Evolutionary conservation across 2,113 vertebrate genomes (phyloP).

Genomic region (Lagopus muta): DNA sequence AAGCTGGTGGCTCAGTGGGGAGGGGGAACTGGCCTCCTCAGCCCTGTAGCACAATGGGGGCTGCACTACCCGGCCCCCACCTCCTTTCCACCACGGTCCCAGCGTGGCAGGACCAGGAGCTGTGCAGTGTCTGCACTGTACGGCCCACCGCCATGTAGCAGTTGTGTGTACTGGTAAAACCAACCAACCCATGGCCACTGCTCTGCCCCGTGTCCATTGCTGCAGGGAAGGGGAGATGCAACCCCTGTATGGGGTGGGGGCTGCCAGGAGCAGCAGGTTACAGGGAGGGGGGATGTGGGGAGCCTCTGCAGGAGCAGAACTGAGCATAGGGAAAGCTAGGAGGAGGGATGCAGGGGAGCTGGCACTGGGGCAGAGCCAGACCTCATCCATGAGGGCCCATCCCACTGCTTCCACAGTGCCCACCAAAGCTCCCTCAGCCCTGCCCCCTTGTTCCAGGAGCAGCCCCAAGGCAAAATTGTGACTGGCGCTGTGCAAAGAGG

Average conservation of each 20-base stretch:
- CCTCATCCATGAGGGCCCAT: not conserved
- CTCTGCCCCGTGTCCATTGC: not conserved
- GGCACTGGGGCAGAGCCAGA: not conserved
- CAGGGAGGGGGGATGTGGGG: not conserved
- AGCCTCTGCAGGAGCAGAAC: not conserved
- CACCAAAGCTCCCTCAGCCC: not conserved
- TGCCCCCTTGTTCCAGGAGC: not conserved
- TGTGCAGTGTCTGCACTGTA: not conserved
- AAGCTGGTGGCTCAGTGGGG: not conserved
- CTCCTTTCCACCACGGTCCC: not conserved
- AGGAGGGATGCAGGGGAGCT: not conserved
- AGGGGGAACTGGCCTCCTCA: not conserved
- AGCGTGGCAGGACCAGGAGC: not conserved
- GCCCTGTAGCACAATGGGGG: not conserved
- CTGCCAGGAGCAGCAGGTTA: not conserved
- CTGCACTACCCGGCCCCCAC: not conserved
- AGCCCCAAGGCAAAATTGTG: not conserved
- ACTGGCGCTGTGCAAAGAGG: conserved; percentile 1
- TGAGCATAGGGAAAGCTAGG: not conserved
- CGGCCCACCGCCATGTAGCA: not conserved
- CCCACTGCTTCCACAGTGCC: not conserved
- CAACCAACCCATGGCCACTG: not conserved
- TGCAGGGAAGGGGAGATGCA: not conserved
- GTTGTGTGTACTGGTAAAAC: not conserved
- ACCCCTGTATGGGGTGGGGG: not conserved